phyloP scores from a whole-genome alignment of 2,113 vertebrate species.

The Rostratula benghalensis region DNA sequence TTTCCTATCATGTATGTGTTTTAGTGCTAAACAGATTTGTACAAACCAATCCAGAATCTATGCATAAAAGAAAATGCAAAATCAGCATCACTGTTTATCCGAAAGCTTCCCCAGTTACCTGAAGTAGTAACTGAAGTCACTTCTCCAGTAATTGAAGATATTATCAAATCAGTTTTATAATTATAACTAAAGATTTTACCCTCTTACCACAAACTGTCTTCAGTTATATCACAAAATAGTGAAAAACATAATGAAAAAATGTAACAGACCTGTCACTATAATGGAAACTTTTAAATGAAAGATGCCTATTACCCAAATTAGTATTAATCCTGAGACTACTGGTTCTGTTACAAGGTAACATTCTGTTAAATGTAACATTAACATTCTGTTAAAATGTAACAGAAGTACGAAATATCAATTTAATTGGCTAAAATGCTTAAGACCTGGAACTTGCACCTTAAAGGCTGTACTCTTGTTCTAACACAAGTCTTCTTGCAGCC shows the following conservation, averaged over 20 bases:
- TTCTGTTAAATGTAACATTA: too few species aligned
- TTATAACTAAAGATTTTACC: background rate
- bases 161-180: background rate
- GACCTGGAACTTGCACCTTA: background rate
- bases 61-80: background rate
- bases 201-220: background rate
- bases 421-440: background rate
- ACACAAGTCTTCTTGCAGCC: background rate
- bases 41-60: conserved; percentile 98
- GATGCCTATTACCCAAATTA: background rate
- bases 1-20: conserved; percentile 95
- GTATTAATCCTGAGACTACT: background rate
- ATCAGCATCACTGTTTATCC: background rate
- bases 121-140: too few species aligned
- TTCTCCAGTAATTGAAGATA: background rate
- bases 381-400: background rate
- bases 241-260: background rate
- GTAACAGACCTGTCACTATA: background rate
- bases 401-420: background rate
- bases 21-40: conserved; percentile 95
- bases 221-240: background rate
- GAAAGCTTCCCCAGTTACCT: background rate
- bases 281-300: background rate
- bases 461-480: background rate
- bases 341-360: background rate